Evolutionary conservation across 2,113 vertebrate genomes (phyloP), one percentile per base, ranked within the genome.

Genomic region (Cyprinus carpio): DNA sequence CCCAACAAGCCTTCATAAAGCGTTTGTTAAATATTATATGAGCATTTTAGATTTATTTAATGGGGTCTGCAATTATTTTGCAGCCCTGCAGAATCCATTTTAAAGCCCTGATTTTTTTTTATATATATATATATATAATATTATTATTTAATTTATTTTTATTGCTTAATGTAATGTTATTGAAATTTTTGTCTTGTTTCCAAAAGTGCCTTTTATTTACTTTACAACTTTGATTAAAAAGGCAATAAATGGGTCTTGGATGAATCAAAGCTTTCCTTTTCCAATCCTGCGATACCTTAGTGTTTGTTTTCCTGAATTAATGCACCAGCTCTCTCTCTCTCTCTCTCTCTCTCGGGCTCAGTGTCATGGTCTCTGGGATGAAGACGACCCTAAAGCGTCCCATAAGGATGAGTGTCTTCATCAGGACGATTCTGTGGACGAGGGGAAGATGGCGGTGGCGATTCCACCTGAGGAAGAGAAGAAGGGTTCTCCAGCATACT

Each of bases 331-430:
- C 56, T 60, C 56, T 4, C n/a, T 75, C 25, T 75, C n/a, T n/a
- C n/a, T n/a, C n/a, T n/a, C n/a, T n/a, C n/a, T n/a, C n/a, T n/a
- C n/a, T n/a, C n/a, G n/a, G n/a, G n/a, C n/a, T 43, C 76, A 99
- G 98, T 99, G 98, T 79, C 98, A 99, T 0, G 98, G 98, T 34
- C 89, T 99, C 29, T 99, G 98, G 98, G 97, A 98, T 65, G 97
- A 99, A 37, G 97, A 97, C 0, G 95, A 98, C 67, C 90, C 94
- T 75, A 93, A 89, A 15, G 76, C 83, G 1, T 56, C 83, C n/a
- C 96, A 92, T 43, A 94, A 87, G n/a, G 92, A 87, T 78, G 90
- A 76, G 0, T n/a, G 71, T 0, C 23, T 90, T 0, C 91, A 90
- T 72, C 94, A 94, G 85, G 96, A 95, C 0, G 96, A 95, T 56